Base-by-base conservation (phyloP, 2,888 invertebrate genomes). In the Scelioninae gen. 1 region DNA sequence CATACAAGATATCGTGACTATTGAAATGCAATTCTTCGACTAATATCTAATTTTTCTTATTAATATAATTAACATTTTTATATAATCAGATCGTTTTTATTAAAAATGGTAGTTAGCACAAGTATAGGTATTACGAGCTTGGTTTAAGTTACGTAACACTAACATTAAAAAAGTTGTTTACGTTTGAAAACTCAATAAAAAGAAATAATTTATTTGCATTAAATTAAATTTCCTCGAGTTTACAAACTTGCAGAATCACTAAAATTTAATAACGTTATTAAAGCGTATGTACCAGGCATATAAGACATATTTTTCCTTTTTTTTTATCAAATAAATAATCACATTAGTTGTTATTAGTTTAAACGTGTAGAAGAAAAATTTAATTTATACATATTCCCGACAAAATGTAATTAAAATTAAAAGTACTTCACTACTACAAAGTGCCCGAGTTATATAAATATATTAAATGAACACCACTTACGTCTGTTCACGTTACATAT, bases 41-140 rank as follows among this genome's bases (percentile, higher is more conserved):
- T 38, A 34, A 60, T 82, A 76, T 71, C 51, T 82, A 76, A 71
- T 82, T 74, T 81, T 76, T 81, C 69, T 76, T 76, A 69, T 82
- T 82, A 82, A 76, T 82, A 76, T 71, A 82, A 82, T 82, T 76
- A 82, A 71, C 81, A 82, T 82, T 82, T 82, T 82, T 66, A 69
- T 82, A 82, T 82, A 76, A 76, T 65, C 81, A 51, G 53, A 71
- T 69, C 49, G 69, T 76, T 82, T 82, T 82, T 71, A 65, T 82
- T 60, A 76, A 65, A 65, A 71, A 69, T 56, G 62, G 45, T 63
- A 62, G 68, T 75, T 80, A 69, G 55, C 34, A 29, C 53, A 80
- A 81, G 47, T 69, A 75, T 75, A 72, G 69, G 16, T 69, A 75
- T 81, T 65, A 69, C 62, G 45, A 43, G 40, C 62, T 66, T 47